Evolutionary conservation across 2,113 vertebrate genomes (phyloP), one percentile per base, ranked within the genome.

Genomic region (Odontesthes bonariensis): DNA sequence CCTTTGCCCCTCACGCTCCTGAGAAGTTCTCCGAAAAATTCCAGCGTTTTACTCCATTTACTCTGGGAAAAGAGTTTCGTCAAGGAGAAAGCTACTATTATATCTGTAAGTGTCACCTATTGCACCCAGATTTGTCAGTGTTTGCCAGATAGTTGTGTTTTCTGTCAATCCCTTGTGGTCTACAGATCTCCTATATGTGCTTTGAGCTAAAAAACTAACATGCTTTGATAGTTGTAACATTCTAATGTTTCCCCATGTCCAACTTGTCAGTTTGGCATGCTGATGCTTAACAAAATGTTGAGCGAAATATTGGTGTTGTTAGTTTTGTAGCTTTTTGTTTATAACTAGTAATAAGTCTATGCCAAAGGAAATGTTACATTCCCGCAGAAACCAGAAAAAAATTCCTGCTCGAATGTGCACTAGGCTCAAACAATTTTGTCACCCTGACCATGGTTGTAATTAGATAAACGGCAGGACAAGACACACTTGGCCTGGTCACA

Each of bases 1-100:
- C 98, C 7, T 95, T 90, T 0, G 95, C 96, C 42, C 91, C 85
- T 1, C 96, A 97, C 0, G 97, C 95, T 2, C 95, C 98, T 0
- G 97, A 97, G 86, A 96, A 95, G 82, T 97, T 98, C 84, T 97
- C 97, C 0, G 97, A 98, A 84, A 99, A 98, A 88, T 97, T 99
- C 81, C 98, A 98, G 84, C 96, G 96, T 13, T 99, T 96, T 81
- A 98, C 97, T 0, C 95, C 97, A 3, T 99, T 98, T 71, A 96
- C 96, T 0, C 89, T 98, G 67, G 96, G 97, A 69, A 97, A 97
- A 55, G 98, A 99, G 89, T 99, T 99, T 84, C 95, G 92, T 44
- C 96, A 96, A 64, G 97, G 97, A 53, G 95, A 96, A 78, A 96
- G 95, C 85, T 99, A 99, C 91, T 99, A 99, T 90, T 99, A 99